A percentile compares a stretch with the other conserved stretches of the same genome.
Conservation (phyloP, 2,888 invertebrate species). For the Nysson spinosus region DNA sequence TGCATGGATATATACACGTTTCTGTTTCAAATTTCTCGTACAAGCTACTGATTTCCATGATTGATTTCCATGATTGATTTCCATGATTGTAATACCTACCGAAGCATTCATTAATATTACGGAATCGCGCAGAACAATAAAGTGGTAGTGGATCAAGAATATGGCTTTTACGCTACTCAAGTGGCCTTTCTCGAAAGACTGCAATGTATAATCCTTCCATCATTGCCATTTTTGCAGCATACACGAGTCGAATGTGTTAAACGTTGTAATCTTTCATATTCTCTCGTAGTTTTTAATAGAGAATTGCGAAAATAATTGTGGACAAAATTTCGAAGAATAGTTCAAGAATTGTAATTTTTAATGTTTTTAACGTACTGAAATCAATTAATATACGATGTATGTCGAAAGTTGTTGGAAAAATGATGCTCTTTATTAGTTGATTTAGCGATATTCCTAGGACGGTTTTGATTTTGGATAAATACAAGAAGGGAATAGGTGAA, state of each 20-base stretch:
- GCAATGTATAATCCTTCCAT: conserved; percentile 68
- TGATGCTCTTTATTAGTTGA: conserved; percentile 46
- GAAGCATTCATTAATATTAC: conserved; percentile 38
- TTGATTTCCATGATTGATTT: conserved; percentile 45
- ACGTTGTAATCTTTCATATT: conserved; percentile 36
- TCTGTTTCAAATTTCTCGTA: conserved; percentile 48
- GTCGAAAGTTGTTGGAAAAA: conserved; percentile 30
- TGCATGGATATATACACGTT: too few relatives aligned
- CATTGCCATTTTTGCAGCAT: conserved; percentile 53
- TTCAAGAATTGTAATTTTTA: conserved; percentile 36
- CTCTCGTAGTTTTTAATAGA: conserved; percentile 34
- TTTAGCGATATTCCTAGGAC: conserved; percentile 41
- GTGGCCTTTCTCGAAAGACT: conserved; percentile 75
- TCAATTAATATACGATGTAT: conserved; percentile 26
- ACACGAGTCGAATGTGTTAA: conserved; percentile 29
- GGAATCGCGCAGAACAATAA: conserved; percentile 45
- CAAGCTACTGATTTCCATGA: too few relatives aligned
- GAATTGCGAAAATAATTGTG: too few relatives aligned
- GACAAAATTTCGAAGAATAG: conserved; percentile 20
- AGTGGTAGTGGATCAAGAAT: conserved; percentile 38
- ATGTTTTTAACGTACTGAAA: conserved; percentile 18
- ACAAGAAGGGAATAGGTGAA: conserved; percentile 27
- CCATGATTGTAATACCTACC: conserved; percentile 43
- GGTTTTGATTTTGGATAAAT: conserved; percentile 51
- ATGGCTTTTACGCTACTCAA: conserved; percentile 57